A percentile compares a stretch with the other conserved stretches of the same genome.
Conservation (phyloP, 2,888 invertebrate genomes). For the Aspidapion aeneum region DNA sequence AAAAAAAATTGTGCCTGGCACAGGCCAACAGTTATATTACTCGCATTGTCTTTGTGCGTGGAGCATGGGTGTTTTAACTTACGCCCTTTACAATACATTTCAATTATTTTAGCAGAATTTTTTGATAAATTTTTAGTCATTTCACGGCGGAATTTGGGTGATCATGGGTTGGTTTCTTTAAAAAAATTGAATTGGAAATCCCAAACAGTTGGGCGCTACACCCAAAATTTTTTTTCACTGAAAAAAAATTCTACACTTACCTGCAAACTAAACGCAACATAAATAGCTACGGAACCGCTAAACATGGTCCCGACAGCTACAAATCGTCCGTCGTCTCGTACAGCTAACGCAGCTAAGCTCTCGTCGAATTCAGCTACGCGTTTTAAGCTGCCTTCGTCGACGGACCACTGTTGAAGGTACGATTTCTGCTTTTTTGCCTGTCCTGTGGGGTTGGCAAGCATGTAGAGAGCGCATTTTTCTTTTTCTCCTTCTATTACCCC, state of each 20-base stretch:
- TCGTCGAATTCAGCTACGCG: constrained; percentile 63
- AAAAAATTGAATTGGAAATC: no score
- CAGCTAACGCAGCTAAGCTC: constrained; percentile 79
- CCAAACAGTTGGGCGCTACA: no score
- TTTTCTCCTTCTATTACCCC: constrained; percentile 68
- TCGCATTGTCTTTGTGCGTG: no score
- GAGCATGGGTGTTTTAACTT: no score
- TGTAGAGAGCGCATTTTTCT: constrained; percentile 66
- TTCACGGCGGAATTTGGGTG: no score
- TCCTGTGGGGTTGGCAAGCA: constrained; percentile 75
- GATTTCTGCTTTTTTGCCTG: constrained; percentile 69
- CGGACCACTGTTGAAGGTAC: constrained; percentile 77
- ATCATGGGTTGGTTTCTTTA: no score
- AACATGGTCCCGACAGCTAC: constrained; percentile 93
- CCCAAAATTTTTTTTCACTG: not conserved
- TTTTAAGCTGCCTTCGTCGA: constrained; percentile 51
- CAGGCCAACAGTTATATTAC: no score
- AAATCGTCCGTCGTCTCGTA: constrained; percentile 88
- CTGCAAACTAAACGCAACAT: constrained; percentile 89
- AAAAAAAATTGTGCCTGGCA: no score
- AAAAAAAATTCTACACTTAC: constrained; percentile 42
- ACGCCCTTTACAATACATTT: no score
- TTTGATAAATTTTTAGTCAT: no score
- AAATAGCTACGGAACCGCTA: constrained; percentile 86
- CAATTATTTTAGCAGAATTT: no score